Percentiles rank a stretch among this genome's conserved stretches.
Evolutionary conservation across 2,113 vertebrate species (phyloP).

Genomic region (Dromiciops gliroides): DNA sequence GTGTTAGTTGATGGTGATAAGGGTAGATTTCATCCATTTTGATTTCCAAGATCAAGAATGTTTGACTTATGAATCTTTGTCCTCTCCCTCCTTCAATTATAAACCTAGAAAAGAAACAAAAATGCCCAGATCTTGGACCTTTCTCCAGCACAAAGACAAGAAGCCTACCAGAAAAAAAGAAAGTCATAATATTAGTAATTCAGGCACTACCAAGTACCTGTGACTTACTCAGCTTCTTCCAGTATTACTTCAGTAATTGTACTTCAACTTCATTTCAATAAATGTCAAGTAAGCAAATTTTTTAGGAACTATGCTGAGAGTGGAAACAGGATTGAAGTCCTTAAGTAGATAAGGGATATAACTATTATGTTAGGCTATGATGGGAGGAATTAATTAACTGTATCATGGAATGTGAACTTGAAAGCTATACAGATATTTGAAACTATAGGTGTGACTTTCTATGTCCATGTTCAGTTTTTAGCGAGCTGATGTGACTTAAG

Average conservation of each 20-base stretch:
- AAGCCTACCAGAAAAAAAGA: neutral
- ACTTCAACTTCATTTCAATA: neutral
- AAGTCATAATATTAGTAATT: neutral
- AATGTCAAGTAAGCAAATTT: neutral
- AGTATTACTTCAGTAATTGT: neutral
- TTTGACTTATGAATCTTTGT: neutral
- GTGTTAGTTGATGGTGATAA: neutral
- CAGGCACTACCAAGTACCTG: neutral
- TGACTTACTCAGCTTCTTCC: neutral
- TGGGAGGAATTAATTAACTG: neutral
- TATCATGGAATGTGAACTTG: neutral
- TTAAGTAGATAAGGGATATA: neutral
- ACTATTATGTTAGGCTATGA: neutral
- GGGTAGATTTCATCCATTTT: neutral
- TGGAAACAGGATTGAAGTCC: neutral
- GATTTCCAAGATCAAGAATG: neutral
- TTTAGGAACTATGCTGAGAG: neutral
- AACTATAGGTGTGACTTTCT: neutral
- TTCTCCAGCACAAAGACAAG: neutral
- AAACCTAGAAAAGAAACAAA: neutral
- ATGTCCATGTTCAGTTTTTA: neutral
- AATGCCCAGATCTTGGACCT: neutral
- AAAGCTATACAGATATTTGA: neutral
- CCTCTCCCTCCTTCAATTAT: neutral
- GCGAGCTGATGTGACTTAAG: neutral